Base-by-base conservation (phyloP, 1,140 invertebrate genomes). In the Papilio machaon region DNA sequence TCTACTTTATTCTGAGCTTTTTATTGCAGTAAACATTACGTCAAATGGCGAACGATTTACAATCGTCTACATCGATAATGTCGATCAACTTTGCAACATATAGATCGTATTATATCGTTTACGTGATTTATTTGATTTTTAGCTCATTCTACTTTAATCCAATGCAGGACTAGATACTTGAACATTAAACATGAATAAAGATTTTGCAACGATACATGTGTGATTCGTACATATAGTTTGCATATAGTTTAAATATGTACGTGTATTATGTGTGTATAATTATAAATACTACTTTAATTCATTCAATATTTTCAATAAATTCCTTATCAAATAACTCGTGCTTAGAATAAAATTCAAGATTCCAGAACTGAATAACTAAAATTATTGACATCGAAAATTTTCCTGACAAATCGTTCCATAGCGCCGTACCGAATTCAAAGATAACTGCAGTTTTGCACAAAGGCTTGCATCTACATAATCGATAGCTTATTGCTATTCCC, bases 401-500 rank as follows among this genome's bases (percentile, higher is more conserved):
- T 87, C 88, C 88, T 90, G 86, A 92, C 90, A 93, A 93, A 92
- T 92, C 86, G 91, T 91, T 90, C 87, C 86, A 82, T 86, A 91
- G 87, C 88, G 80, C 86, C 85, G 82, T 81, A 86, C 88, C 86
- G 88, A 91, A 89, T 90, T 91, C 88, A 90, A 89, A 92, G 91
- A 93, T 93, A 93, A 92, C 87, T 88, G 89, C 88, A 92, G 79
- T 86, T 87, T 82, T 89, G 90, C 89, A 92, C 90, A 91, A 92
- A 91, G 87, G 85, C 87, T 85, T 91, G 90, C 90, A 94, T 94
- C 90, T 92, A 88, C 91, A 94, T 93, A 94, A 94, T 91, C 92
- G 92, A 92, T 94, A 89, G 92, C 90, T 93, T 94, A 94, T 94
- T 94, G 92, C 87, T 88, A 89, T 93, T 93, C 92, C 92, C 91